Percentiles rank a stretch among this genome's conserved stretches.
Conservation (phyloP, 2,113 vertebrate species). For the Emberiza fucata region DNA sequence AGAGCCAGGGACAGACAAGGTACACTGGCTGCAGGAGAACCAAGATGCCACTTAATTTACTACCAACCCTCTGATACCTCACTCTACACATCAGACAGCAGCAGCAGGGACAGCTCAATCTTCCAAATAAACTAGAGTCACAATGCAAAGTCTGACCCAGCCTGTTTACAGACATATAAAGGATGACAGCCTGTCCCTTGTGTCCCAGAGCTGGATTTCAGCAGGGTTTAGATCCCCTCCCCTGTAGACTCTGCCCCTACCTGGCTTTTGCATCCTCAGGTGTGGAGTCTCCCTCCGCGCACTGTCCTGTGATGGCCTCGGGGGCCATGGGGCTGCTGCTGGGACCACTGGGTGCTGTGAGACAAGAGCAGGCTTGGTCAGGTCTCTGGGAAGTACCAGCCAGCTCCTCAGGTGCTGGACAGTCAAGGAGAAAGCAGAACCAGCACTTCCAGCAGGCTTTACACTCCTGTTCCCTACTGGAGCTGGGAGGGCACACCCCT, state of each 20-base stretch:
- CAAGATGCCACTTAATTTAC: background rate
- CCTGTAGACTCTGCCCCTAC: slow-evolving; percentile 35
- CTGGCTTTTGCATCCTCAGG: slow-evolving; percentile 78
- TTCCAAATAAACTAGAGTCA: background rate
- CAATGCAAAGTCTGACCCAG: background rate
- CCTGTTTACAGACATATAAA: accelerated
- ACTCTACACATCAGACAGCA: background rate
- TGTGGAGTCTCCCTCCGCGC: slow-evolving; percentile 65
- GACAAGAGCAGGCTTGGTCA: background rate
- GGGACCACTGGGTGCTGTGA: slow-evolving; percentile 64
- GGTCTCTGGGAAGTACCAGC: background rate
- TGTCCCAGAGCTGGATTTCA: background rate
- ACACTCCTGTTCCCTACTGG: background rate
- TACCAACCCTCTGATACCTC: background rate
- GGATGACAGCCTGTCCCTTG: background rate
- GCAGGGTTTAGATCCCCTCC: background rate
- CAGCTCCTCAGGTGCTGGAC: background rate
- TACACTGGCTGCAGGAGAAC: background rate
- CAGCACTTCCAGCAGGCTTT: background rate
- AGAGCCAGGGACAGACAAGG: background rate
- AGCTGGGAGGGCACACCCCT: background rate
- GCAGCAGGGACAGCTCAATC: background rate
- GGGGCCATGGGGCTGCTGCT: slow-evolving; percentile 69
- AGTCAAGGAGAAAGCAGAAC: background rate
- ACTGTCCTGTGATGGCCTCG: slow-evolving; percentile 68